These are phyloP conservation scores for Thecocarcelia acutangulata DNA, from an alignment of 2,888 invertebrate species.

Conservation along the genomic window DNA sequence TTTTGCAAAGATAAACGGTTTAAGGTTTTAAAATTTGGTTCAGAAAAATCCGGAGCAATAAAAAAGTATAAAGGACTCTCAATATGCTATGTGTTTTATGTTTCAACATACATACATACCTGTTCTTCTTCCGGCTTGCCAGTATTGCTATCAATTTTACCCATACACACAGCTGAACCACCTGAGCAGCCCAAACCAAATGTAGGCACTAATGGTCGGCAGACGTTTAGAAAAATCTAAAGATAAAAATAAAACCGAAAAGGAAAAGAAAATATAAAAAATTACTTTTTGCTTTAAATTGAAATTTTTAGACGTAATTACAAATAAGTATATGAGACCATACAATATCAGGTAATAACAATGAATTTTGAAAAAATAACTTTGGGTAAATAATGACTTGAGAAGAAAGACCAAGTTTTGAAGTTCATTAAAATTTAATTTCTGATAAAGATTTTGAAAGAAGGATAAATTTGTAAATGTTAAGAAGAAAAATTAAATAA, in stretches of 20 bases:
- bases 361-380: constrained; percentile 13
- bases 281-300: constrained; percentile 48
- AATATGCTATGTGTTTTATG: constrained; percentile 4
- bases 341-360: constrained; percentile 7
- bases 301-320: constrained; percentile 47
- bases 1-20: constrained; percentile 46
- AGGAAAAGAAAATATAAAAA: background rate
- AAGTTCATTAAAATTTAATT: background rate
- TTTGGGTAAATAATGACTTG: background rate
- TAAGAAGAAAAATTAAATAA: too few relatives aligned
- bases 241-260: constrained; percentile 40
- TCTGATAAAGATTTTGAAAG: too few relatives aligned
- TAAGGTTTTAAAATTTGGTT: constrained; percentile 53
- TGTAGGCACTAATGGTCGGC: constrained; percentile 80
- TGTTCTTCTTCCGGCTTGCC: constrained; percentile 79
- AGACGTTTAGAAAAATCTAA: constrained; percentile 80
- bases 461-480: too few relatives aligned
- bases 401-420: background rate
- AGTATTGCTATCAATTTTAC: constrained; percentile 75
- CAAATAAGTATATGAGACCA: constrained; percentile 26
- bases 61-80: constrained; percentile 14
- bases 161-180: constrained; percentile 80
- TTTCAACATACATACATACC: constrained; percentile 73
- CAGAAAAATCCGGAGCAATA: background rate
- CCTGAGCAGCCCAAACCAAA: constrained; percentile 80